Base-by-base conservation (phyloP, 2,888 invertebrate genomes). In the Lydus trimaculatus region DNA sequence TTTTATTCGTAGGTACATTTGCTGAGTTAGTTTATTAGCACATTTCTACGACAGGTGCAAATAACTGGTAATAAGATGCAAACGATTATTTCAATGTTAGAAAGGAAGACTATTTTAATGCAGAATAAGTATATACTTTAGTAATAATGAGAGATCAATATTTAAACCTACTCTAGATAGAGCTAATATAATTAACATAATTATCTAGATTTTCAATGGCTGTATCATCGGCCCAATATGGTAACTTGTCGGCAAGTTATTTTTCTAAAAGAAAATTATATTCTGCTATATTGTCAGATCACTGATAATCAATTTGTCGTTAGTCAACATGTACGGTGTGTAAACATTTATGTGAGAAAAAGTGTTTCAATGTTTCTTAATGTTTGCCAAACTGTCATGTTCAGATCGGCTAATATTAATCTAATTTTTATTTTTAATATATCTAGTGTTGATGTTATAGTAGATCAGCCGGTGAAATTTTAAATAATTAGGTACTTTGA, bases 301-400 rank as follows among this genome's bases (percentile, higher is more conserved):
- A 17, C n/a, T 8, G 43, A 17, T 43, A 43, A 43, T 11, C 48
- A 48, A 48, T 48, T 48, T 48, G 48, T 48, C 48, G 48, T 48
- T 48, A 23, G 1, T 23, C 9, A 48, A 48, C 43, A 20, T 20
- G 9, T 48, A 48, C 20, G 11, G 20, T 11, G 9, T 48, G 20
- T 48, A 20, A 17, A 48, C 20, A 48, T 48, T 20, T n/a, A n/a
- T 5, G 5, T 7, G 17, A 17, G 17, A 43, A 6, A 43, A 9
- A 20, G 11, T 20, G 20, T 20, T 20, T 9, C 8, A 48, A 20
- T 2, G 17, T 8, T 4, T 20, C 20, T 48, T 17, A 48, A 48
- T 9, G 20, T 48, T 48, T 48, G 48, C 48, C 48, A 48, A 48
- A 48, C 20, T 48, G 48, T 48, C 48, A 48, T 48, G 48, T 48